Percentiles rank a stretch among this genome's conserved stretches.
These are phyloP conservation scores for Lepidocyrtoides sp. DNA, from an alignment of 2,888 invertebrate genomes.

Conservation along the genomic window DNA sequence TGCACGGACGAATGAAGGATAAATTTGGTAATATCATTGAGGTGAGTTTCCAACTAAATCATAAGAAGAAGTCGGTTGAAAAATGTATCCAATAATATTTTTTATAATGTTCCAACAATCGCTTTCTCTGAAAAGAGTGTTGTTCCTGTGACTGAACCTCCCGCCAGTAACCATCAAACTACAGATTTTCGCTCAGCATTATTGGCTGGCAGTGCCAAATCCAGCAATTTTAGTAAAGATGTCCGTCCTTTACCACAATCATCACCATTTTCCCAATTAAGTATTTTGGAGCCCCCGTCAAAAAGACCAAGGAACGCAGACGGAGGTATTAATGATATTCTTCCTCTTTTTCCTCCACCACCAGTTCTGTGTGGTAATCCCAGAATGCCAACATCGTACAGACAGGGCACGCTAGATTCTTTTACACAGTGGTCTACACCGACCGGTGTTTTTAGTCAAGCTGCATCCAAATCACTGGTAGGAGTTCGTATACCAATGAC, in stretches of 20 bases:
- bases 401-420: constrained; percentile 68
- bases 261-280: neutral
- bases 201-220: neutral
- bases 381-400: neutral
- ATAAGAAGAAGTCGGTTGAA: neutral
- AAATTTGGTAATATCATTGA: constrained; percentile 71
- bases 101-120: neutral
- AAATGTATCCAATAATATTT: neutral
- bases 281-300: neutral
- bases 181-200: constrained; percentile 20
- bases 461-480: constrained; percentile 14
- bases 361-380: neutral
- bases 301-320: neutral
- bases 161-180: neutral
- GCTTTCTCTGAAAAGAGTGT: constrained; percentile 11
- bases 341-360: neutral
- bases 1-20: constrained; percentile 65
- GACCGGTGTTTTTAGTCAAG: constrained; percentile 8
- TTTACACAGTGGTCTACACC: constrained; percentile 62
- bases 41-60: constrained; percentile 48
- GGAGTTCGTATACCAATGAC: constrained; percentile 49
- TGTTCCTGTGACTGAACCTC: neutral
- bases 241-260: neutral
- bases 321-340: neutral
- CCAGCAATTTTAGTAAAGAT: neutral